These are phyloP conservation scores for Dromius quadrimaculatus DNA, from an alignment of 2,888 invertebrate genomes.

Conservation along the genomic window DNA sequence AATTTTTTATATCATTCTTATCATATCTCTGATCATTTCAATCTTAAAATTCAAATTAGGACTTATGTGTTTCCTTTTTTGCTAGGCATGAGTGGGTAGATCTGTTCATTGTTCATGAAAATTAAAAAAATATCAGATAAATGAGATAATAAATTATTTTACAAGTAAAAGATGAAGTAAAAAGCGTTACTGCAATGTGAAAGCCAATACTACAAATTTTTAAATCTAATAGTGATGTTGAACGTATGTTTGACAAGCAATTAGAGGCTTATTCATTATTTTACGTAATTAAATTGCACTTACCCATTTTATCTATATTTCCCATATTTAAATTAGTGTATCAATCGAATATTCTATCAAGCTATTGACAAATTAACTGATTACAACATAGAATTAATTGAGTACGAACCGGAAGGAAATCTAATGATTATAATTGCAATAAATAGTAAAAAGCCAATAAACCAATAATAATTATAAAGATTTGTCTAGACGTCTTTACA, in stretches of 20 bases:
- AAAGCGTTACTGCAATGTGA: constrained; percentile 4
- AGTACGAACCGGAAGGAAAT: not conserved
- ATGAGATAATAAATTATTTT: constrained; percentile 1
- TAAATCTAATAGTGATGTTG: constrained; percentile 3
- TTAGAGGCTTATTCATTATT: constrained; percentile 3
- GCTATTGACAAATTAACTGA: not conserved
- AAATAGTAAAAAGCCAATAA: constrained; percentile 2
- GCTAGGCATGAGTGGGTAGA: not conserved
- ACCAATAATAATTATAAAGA: not conserved
- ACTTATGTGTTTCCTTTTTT: constrained; percentile 1
- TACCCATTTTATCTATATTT: not conserved
- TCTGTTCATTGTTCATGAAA: not conserved
- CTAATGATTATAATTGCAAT: not conserved
- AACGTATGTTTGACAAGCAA: constrained; percentile 3
- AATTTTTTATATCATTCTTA: too few species aligned
- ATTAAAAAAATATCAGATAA: not conserved
- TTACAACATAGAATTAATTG: too few species aligned
- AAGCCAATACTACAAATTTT: constrained; percentile 7
- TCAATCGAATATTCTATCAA: too few species aligned
- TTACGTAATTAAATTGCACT: constrained; percentile 7
- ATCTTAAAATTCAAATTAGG: constrained; percentile 1
- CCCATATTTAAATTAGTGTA: not conserved
- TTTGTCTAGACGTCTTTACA: not conserved
- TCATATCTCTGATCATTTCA: constrained; percentile 1
- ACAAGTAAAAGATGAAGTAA: not conserved